Evolutionary conservation across 1,140 invertebrate species (phyloP).

Genomic region (Galendromus occidentalis): DNA sequence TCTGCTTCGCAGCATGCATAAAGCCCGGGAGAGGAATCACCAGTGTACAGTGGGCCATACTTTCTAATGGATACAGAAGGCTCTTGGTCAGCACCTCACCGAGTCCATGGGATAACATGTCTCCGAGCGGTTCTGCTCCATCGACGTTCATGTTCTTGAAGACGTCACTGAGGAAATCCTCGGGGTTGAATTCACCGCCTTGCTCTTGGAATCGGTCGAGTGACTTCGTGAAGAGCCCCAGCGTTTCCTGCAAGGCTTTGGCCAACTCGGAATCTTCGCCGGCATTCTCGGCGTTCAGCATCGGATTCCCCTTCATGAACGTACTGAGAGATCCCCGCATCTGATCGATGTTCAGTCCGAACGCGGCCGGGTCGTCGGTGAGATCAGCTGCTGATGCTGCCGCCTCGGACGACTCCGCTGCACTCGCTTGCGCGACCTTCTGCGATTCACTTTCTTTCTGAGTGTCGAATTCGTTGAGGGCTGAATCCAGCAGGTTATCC

Average conservation of each 20-base stretch:
- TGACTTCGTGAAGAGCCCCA: conserved; percentile 26
- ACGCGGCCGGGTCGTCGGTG: conserved; percentile 26
- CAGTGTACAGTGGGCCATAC: too few species aligned
- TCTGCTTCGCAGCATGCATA: too few species aligned
- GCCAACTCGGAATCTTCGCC: conserved; percentile 24
- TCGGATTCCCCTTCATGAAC: conserved; percentile 17
- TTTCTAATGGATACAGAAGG: conserved; percentile 45
- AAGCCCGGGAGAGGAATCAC: too few species aligned
- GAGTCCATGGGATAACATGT: conserved; percentile 17
- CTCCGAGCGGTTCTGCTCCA: conserved; percentile 23
- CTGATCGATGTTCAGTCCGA: conserved; percentile 41
- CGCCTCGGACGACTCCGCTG: not conserved
- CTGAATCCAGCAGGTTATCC: conserved; percentile 14
- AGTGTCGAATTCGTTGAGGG: conserved; percentile 17
- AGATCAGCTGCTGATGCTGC: not conserved
- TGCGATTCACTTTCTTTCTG: not conserved
- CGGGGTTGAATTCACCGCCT: conserved; percentile 20
- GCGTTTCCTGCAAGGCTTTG: conserved; percentile 25
- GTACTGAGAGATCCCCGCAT: conserved; percentile 18
- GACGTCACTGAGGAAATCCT: conserved; percentile 8
- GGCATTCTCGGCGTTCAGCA: conserved; percentile 12
- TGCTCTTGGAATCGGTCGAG: conserved; percentile 30
- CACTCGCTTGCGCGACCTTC: not conserved
- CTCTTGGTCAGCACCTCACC: conserved; percentile 56
- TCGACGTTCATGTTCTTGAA: conserved; percentile 20